Evolutionary conservation across 2,113 vertebrate species (phyloP).

Genomic region (Neogale vison): DNA sequence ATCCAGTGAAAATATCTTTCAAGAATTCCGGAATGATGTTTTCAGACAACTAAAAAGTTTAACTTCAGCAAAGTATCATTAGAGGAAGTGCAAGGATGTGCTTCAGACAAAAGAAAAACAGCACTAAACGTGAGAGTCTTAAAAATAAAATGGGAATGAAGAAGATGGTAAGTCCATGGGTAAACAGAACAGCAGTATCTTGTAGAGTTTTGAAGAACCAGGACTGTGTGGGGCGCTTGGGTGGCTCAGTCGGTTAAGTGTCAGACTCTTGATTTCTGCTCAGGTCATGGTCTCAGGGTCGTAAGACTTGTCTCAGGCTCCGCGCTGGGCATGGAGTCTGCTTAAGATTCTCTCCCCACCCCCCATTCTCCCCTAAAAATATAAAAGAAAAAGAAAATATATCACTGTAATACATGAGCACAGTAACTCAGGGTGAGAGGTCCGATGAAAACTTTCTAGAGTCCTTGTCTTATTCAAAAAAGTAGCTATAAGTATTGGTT

Average conservation of each 20-base stretch:
- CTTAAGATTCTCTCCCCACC: background rate
- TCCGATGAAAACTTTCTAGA: background rate
- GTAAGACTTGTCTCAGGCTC: background rate
- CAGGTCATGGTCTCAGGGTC: background rate
- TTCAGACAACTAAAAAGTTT: background rate
- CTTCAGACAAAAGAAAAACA: background rate
- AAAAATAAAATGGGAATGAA: background rate
- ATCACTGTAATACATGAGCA: background rate
- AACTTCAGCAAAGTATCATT: background rate
- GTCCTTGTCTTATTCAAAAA: background rate
- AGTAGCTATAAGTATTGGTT: background rate
- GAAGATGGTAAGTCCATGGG: background rate
- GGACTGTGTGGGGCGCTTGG: background rate
- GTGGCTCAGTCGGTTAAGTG: background rate
- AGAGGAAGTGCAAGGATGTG: background rate
- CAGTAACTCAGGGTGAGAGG: background rate
- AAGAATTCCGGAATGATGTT: background rate
- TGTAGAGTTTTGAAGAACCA: background rate
- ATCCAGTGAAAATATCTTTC: background rate
- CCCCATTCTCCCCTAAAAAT: background rate
- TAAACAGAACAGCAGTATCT: background rate
- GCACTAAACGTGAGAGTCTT: background rate
- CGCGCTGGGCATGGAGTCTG: background rate
- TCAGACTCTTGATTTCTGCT: background rate
- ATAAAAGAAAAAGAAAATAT: background rate